Percentiles rank a stretch among this genome's conserved stretches.
Conservation (phyloP, 2,888 invertebrate species). For the Neuroscelio doddi region DNA sequence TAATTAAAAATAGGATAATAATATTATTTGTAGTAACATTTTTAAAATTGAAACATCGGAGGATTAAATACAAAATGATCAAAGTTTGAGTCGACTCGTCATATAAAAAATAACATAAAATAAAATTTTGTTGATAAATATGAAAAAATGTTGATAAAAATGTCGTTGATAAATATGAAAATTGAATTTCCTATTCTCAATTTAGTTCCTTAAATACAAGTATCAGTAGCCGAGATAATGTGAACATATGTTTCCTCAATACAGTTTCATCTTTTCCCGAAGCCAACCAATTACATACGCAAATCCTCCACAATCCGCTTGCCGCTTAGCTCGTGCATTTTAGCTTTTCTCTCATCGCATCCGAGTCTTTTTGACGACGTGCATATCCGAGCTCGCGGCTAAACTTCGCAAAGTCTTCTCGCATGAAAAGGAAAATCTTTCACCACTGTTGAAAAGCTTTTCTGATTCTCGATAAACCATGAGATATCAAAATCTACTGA, state of each 20-base stretch:
- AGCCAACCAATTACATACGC: constrained; percentile 42
- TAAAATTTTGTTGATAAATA: neutral
- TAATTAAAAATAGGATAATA: no score
- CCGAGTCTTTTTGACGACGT: constrained; percentile 26
- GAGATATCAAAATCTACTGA: constrained; percentile 25
- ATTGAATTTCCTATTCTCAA: no score
- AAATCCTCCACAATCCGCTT: constrained; percentile 36
- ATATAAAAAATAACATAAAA: no score
- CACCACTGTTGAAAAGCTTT: constrained; percentile 15
- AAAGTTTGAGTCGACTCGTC: no score
- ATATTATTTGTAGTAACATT: no score
- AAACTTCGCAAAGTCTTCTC: constrained; percentile 31
- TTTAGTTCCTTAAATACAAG: no score
- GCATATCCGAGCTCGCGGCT: constrained; percentile 28
- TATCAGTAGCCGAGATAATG: no score
- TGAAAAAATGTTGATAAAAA: no score
- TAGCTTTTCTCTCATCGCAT: constrained; percentile 23
- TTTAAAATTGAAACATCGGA: no score
- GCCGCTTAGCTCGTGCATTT: constrained; percentile 19
- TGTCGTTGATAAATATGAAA: no score
- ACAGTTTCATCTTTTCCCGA: constrained; percentile 21
- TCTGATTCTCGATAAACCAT: constrained; percentile 32
- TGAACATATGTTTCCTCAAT: constrained; percentile 8
- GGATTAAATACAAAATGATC: no score
- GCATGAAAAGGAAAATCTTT: constrained; percentile 19